Evolutionary conservation across 1,140 invertebrate genomes (phyloP).

Genomic region (Drosophila littoralis): DNA sequence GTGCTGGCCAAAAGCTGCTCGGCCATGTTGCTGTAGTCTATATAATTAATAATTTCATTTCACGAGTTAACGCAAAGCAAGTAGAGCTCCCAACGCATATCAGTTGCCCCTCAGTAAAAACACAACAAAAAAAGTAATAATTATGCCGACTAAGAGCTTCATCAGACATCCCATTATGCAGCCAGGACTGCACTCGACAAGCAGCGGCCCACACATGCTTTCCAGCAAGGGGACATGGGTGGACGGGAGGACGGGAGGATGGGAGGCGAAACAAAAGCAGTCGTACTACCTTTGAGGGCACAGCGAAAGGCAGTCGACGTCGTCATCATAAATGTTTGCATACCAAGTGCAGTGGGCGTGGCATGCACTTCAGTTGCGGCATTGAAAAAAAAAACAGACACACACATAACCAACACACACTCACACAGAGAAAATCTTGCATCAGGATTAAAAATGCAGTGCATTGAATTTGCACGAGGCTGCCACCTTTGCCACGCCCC

Average conservation of each 20-base stretch:
- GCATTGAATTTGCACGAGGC: conserved; percentile 76
- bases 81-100: conserved; percentile 28
- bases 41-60: conserved; percentile 49
- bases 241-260: neutral
- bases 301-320: conserved; percentile 25
- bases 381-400: conserved; percentile 60
- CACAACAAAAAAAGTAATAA: conserved; percentile 68
- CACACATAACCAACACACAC: conserved; percentile 3
- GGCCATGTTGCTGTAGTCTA: neutral
- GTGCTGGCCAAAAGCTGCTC: conserved; percentile 26
- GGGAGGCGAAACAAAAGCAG: conserved; percentile 62
- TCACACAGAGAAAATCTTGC: conserved; percentile 63
- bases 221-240: neutral
- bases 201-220: conserved; percentile 50
- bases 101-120: conserved; percentile 38
- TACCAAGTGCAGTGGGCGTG: conserved; percentile 71
- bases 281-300: conserved; percentile 68
- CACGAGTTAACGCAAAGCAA: conserved; percentile 24
- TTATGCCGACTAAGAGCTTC: conserved; percentile 83
- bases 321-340: conserved; percentile 79
- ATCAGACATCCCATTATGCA: conserved; percentile 83
- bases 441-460: conserved; percentile 80
- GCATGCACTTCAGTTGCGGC: conserved; percentile 77
- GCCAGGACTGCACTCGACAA: conserved; percentile 75
- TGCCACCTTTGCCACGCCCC: conserved; percentile 22